Percentiles rank a stretch among this genome's conserved stretches.
Conservation (phyloP, 2,797 vertebrate genomes). For the Psittacula derbiana region DNA sequence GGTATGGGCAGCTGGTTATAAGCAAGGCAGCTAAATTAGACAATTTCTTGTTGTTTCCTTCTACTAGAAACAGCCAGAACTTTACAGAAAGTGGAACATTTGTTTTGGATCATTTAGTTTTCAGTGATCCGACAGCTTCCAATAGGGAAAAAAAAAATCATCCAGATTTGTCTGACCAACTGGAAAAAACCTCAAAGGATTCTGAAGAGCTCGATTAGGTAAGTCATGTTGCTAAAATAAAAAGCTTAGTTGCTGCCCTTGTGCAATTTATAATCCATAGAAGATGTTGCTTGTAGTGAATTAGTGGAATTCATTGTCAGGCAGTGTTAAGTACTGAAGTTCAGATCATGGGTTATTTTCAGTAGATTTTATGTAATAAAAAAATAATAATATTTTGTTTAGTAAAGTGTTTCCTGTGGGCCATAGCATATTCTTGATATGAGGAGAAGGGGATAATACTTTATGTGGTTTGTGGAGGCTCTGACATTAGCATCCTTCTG, state of each 20-base stretch:
- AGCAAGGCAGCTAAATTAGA: neutral
- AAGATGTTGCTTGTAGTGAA: neutral
- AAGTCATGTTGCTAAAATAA: constrained; percentile 22
- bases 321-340: neutral
- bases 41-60: neutral
- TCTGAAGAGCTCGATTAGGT: neutral
- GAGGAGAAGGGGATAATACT: neutral
- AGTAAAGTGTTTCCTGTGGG: neutral
- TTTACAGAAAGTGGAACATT: neutral
- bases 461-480: neutral
- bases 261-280: neutral
- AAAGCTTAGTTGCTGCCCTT: neutral
- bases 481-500: neutral
- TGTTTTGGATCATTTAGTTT: neutral
- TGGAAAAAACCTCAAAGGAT: neutral
- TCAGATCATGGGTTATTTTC: neutral
- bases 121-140: neutral
- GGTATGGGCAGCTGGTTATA: neutral
- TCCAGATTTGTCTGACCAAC: neutral
- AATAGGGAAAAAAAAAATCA: neutral
- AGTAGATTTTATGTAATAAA: neutral
- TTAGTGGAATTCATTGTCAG: neutral
- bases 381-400: neutral
- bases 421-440: neutral
- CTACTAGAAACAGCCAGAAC: neutral